Base-by-base conservation (phyloP, 2,888 invertebrate species). In the Clistopyga incitator region DNA sequence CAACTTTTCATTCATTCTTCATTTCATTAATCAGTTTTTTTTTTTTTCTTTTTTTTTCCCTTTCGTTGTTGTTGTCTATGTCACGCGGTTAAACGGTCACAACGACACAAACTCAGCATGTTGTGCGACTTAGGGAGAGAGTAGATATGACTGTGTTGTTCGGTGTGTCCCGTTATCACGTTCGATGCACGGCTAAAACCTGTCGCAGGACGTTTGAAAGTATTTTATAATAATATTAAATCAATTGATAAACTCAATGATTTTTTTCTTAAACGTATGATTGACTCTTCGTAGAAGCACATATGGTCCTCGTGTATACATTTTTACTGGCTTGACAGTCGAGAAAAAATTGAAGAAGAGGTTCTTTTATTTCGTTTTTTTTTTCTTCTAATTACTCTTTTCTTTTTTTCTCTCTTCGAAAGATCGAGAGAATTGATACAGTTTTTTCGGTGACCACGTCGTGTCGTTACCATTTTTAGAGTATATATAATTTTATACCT, bases 401-500 rank as follows among this genome's bases (percentile, higher is more conserved):
- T n/a, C 50, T 54, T 54, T 34, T 15, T 34, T 4, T 52, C 54
- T 61, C 23, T 52, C 68, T 65, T 61, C 23, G 52, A 56, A 34
- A 61, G 45, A 34, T 64, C 50, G 23, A 64, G 38, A 75, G 45
- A 52, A 70, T 42, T 56, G 25, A 61, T 47, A 65, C 65, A 65
- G 25, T 56, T 42, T 42, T 59, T 47, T 78, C 78, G 80, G 72
- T 77, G 74, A 81, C 86, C 86, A 77, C 75, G 67, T 86, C 83
- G 70, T 61, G 82, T 65, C 76, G 75, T 80, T 82, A 87, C 84
- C 84, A 87, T 86, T 84, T 38, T 87, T 87, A 87, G 85, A 84
- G 59, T 42, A 77, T 45, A 83, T 86, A 88, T 88, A 86, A 86
- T 89, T 89, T 90, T 89, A 85, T 89, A 90, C 85, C 80, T 86